Conservation (phyloP, 2,113 vertebrate species). For the Neomonachus schauinslandi region DNA sequence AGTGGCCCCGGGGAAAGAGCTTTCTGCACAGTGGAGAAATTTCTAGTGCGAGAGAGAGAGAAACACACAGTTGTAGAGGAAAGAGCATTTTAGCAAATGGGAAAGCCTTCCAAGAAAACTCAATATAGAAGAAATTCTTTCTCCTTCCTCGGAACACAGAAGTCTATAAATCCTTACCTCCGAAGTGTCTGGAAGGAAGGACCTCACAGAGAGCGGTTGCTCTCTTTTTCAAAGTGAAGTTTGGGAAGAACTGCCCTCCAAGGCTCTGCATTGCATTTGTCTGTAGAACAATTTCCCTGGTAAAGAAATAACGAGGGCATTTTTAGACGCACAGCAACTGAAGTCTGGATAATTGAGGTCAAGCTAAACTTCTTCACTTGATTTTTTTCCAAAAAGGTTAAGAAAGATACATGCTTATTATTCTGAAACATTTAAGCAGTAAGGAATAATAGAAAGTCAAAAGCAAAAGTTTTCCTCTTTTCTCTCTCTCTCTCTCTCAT, state of each 20-base stretch:
- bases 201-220: background rate
- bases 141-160: background rate
- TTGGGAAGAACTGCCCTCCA: background rate
- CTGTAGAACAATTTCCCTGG: background rate
- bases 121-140: slow-evolving; percentile 25
- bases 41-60: background rate
- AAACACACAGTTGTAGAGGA: background rate
- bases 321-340: background rate
- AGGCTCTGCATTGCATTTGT: background rate
- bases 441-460: background rate
- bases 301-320: background rate
- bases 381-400: background rate
- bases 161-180: slow-evolving; percentile 1
- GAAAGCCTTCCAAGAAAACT: slow-evolving; percentile 18
- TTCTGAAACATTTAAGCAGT: background rate
- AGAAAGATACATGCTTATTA: background rate
- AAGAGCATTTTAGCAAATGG: background rate
- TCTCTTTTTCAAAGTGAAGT: slow-evolving; percentile 7
- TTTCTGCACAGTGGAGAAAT: background rate
- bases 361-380: background rate
- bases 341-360: background rate
- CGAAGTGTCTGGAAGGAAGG: background rate
- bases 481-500: background rate
- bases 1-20: background rate
- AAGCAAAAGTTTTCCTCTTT: background rate